Evolutionary conservation across 2,888 invertebrate species (phyloP), one percentile per base, ranked within the genome.

Genomic region (Drosophila fungiperda): DNA sequence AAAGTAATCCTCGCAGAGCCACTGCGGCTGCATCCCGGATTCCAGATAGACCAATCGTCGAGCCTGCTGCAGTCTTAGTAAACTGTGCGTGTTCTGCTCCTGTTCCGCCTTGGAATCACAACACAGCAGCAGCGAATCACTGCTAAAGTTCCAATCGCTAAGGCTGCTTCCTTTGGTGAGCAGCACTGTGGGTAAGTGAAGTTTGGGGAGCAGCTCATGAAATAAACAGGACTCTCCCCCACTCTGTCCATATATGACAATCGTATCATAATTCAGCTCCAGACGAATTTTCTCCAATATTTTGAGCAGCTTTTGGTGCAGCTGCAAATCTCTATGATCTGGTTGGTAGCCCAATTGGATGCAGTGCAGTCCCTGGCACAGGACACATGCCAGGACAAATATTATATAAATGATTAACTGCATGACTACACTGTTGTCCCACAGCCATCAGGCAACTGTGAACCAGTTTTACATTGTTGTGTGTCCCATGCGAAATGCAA

Each of bases 361-460:
- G 67, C 76, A 49, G 11, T 60, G 48, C 48, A 63, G 6, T 12
- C 15, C 2, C 20, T 36, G 63, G 29, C 49, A 9, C n/a, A 62
- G 49, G 9, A 8, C 29, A 40, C 50, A 54, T 54, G 32, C 4
- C 11, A 78, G 54, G 6, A 55, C 15, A 0, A 48, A n/a, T 50
- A 38, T 7, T 55, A 29, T 35, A 8, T 48, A 7, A 6, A 29
- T 29, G 29, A 29, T 5, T 8, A 68, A 20, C 49, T 49, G 50
- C 79, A 78, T 77, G 53, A 26, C 50, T 11, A 20, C 11, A 11
- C 15, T 17, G 33, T 11, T 49, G 54, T 11, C 61, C 64, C 26
- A 53, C 20, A 59, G 71, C 15, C 62, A 64, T 70, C 64, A 32
- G 38, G 57, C 58, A 54, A 87, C 85, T 87, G 75, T 66, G 35